Percentiles rank a stretch among this genome's conserved stretches.
Evolutionary conservation across 2,113 vertebrate genomes (phyloP).

Genomic region (Pteronura brasiliensis): DNA sequence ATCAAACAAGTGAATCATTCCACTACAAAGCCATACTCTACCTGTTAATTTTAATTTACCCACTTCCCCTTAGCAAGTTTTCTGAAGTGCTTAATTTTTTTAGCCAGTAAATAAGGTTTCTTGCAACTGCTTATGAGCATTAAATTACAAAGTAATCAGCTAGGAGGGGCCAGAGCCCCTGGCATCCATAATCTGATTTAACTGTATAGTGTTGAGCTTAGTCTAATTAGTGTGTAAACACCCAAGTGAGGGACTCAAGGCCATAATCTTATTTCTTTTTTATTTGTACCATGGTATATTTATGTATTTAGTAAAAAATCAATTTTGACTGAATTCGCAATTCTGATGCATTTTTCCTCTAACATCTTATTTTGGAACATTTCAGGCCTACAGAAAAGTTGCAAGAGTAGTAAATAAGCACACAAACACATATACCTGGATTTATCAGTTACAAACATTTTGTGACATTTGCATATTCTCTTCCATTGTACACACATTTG

Average conservation of each 20-base stretch:
- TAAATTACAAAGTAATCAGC: conserved; percentile 6
- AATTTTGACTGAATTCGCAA: not conserved
- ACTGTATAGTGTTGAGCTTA: not conserved
- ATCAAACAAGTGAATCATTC: not conserved
- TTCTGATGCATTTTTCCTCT: not conserved
- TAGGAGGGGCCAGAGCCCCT: not conserved
- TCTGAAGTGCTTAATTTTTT: not conserved
- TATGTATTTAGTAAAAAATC: not conserved
- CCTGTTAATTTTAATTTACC: not conserved
- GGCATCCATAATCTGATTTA: not conserved
- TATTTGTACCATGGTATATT: not conserved
- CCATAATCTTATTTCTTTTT: not conserved
- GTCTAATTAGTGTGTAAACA: not conserved
- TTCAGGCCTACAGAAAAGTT: not conserved
- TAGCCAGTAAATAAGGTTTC: not conserved
- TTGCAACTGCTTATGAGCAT: not conserved
- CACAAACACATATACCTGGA: not conserved
- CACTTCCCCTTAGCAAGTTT: not conserved
- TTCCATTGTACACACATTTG: not conserved
- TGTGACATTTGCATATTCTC: not conserved
- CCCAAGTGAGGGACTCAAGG: not conserved
- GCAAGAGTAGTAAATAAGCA: not conserved
- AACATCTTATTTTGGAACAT: not conserved
- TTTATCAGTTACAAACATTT: not conserved
- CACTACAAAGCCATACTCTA: not conserved